Evolutionary conservation across 1,140 invertebrate species (phyloP), one percentile per base, ranked within the genome.

Genomic region (Lepidurus apus): DNA sequence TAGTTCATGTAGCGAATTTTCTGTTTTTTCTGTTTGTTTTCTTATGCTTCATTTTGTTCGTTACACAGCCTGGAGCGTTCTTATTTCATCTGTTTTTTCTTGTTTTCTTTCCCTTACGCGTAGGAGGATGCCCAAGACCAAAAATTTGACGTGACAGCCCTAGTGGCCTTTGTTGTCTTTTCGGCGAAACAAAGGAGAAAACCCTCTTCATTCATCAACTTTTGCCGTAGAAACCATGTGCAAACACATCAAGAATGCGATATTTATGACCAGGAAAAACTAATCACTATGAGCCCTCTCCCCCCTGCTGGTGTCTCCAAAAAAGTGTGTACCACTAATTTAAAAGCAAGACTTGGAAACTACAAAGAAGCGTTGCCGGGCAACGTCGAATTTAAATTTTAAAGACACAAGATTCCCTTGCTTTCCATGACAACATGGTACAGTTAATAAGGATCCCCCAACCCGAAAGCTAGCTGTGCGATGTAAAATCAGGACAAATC

Each of bases 181-280:
- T 9, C 17, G 53, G 21, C 53, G 13, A 21, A 17, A 13, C 17
- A 65, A 65, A 65, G 53, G n/a, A n/a, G 53, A 65, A 21, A 65
- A 7, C 13, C 53, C 7, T 0, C 9, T 65, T 65, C 53, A 65
- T 65, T 65, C 53, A 65, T 65, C 53, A 65, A 65, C 5, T 65
- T 10, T 13, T 65, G 53, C 53, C 53, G 53, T 65, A 65, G 53
- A 13, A 17, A 21, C 21, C 53, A 9, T n/a, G 53, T 65, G 53
- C 21, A 17, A 65, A 65, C 53, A 65, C 53, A n/a, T 21, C 6
- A 21, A 65, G 21, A 7, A 21, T 1, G 53, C 21, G 53, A 17
- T n/a, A 65, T 65, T 65, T 65, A 65, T 65, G 53, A 17, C 53
- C 21, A 65, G 17, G 53, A 65, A 65, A 65, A n/a, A 65, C 13